These are phyloP conservation scores for Brachionus koreanus DNA, from an alignment of 1,140 invertebrate genomes.

Conservation along the genomic window DNA sequence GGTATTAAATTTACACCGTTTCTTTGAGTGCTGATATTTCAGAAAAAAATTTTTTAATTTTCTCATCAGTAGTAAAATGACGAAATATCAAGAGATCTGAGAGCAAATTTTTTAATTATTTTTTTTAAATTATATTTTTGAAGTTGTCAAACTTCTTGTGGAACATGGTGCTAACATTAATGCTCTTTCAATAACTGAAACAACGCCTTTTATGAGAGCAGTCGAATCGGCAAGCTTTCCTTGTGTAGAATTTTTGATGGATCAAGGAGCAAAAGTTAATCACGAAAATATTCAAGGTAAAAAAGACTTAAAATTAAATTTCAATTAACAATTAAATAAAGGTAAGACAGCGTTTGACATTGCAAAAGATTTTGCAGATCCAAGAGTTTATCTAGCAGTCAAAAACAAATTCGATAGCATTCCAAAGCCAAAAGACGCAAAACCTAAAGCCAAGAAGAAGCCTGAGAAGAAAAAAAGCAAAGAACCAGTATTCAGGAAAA, in stretches of 20 bases:
- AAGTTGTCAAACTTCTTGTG: conserved; percentile 42
- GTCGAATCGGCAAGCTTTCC: conserved; percentile 56
- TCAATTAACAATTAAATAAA: neutral
- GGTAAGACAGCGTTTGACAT: conserved; percentile 52
- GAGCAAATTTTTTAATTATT: too few relatives aligned
- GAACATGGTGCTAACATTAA: conserved; percentile 52
- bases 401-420: conserved; percentile 54
- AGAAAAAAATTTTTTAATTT: too few relatives aligned
- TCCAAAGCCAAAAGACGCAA: conserved; percentile 50
- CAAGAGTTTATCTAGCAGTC: conserved; percentile 52
- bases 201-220: conserved; percentile 57
- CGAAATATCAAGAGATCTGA: too few relatives aligned
- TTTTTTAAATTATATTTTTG: neutral
- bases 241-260: conserved; percentile 55
- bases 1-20: too few relatives aligned
- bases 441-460: conserved; percentile 48
- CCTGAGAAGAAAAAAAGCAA: conserved; percentile 47
- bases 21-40: too few relatives aligned
- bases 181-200: conserved; percentile 55
- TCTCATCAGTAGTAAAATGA: too few relatives aligned
- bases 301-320: neutral
- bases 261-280: conserved; percentile 55
- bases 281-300: conserved; percentile 55
- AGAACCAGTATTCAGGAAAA: conserved; percentile 38
- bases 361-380: conserved; percentile 54